phyloP scores from a whole-genome alignment of 2,888 invertebrate genomes.

The Caenorhabditis sp. region DNA sequence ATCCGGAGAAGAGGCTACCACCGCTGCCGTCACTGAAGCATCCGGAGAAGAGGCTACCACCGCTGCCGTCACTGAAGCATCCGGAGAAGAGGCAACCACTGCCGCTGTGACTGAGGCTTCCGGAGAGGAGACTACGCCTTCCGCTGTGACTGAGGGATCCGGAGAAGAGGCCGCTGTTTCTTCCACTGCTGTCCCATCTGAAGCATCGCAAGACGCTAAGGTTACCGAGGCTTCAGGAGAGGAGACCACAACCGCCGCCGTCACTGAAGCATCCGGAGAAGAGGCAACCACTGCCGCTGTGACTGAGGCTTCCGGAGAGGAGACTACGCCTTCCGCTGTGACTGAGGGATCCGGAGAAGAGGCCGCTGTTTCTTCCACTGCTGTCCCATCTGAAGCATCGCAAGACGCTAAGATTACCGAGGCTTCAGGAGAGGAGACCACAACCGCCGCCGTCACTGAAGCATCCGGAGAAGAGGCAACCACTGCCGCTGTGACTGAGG shows the following conservation, averaged over 20 bases:
- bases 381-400: conserved; percentile 19
- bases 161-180: conserved; percentile 22
- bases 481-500: conserved; percentile 26
- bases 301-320: conserved; percentile 37
- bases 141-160: conserved; percentile 14
- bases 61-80: no score
- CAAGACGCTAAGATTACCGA: background rate
- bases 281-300: conserved; percentile 15
- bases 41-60: conserved; percentile 24
- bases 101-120: background rate
- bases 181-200: background rate
- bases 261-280: conserved; percentile 34
- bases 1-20: conserved; percentile 13
- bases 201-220: no score
- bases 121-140: background rate
- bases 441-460: conserved; percentile 28
- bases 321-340: conserved; percentile 11
- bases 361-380: conserved; percentile 8
- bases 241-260: conserved; percentile 15
- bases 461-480: conserved; percentile 48
- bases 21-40: conserved; percentile 17
- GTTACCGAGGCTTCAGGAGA: conserved; percentile 21
- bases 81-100: conserved; percentile 15
- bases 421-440: conserved; percentile 21
- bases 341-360: conserved; percentile 11